phyloP scores from a whole-genome alignment of 2,113 vertebrate species.

The Pangasianodon hypophthalmus region DNA sequence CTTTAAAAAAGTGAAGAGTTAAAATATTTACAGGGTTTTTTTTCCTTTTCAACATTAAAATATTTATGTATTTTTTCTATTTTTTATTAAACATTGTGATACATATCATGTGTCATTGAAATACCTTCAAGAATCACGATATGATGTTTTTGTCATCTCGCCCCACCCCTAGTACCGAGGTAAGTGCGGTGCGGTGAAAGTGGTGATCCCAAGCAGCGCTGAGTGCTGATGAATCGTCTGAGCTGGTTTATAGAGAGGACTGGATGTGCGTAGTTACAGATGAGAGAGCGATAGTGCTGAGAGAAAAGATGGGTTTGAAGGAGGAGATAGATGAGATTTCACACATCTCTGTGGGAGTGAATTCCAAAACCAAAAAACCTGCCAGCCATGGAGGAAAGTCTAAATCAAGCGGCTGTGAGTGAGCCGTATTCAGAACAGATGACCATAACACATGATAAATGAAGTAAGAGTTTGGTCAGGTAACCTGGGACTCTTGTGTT shows the following conservation, averaged over 20 bases:
- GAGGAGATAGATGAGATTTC: constrained; percentile 24
- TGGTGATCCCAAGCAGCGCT: neutral
- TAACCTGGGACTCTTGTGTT: neutral
- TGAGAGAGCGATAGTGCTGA: constrained; percentile 6
- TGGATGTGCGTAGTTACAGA: constrained; percentile 10
- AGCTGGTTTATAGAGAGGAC: neutral
- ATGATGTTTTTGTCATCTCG: neutral
- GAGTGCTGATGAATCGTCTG: constrained; percentile 11
- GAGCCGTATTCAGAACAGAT: constrained; percentile 10
- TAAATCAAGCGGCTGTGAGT: neutral
- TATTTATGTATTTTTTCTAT: too few relatives aligned
- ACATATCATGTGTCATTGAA: neutral
- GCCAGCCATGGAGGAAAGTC: neutral
- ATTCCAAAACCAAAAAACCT: neutral
- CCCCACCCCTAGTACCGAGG: neutral
- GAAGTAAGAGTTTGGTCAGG: neutral
- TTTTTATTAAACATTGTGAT: too few relatives aligned
- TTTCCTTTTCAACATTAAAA: too few relatives aligned
- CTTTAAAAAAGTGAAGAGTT: neutral
- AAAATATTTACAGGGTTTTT: too few relatives aligned
- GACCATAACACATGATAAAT: neutral
- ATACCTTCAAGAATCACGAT: neutral
- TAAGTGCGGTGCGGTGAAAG: neutral
- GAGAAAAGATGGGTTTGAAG: neutral
- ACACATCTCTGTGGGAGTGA: neutral